phyloP scores from a whole-genome alignment of 2,113 vertebrate species.

The Sialia sialis region DNA sequence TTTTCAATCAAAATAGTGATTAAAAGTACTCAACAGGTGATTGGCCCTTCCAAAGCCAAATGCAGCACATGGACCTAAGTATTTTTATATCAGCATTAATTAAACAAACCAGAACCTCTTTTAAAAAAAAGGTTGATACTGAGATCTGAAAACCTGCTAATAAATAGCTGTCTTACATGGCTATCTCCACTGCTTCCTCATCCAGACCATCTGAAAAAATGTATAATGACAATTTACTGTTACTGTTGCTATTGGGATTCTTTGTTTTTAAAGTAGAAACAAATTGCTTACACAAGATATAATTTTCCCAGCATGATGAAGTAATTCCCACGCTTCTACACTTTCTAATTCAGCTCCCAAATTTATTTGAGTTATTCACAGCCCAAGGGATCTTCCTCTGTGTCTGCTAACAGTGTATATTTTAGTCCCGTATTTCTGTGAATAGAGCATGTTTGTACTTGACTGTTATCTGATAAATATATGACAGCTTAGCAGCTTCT shows the following conservation, averaged over 20 bases:
- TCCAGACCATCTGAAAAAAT: background rate
- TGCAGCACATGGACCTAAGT: background rate
- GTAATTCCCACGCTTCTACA: background rate
- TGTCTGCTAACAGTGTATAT: background rate
- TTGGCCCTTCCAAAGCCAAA: background rate
- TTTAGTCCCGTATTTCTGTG: background rate
- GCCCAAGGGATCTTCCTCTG: background rate
- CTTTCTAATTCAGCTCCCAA: background rate
- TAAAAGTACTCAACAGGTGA: background rate
- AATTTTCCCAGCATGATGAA: background rate
- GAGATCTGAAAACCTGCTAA: background rate
- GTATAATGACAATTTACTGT: background rate
- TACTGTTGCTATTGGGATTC: background rate
- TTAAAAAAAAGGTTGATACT: accelerated
- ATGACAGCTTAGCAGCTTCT: background rate
- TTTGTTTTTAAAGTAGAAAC: background rate
- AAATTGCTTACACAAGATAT: background rate
- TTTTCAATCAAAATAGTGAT: background rate
- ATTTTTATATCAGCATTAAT: background rate
- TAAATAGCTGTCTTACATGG: background rate
- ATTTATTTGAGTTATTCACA: background rate
- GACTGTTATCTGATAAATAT: background rate
- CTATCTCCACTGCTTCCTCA: background rate
- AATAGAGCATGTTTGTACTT: background rate
- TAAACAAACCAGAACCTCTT: background rate